These are phyloP conservation scores for Oryzias celebensis DNA, from an alignment of 2,113 vertebrate genomes.

Conservation along the genomic window DNA sequence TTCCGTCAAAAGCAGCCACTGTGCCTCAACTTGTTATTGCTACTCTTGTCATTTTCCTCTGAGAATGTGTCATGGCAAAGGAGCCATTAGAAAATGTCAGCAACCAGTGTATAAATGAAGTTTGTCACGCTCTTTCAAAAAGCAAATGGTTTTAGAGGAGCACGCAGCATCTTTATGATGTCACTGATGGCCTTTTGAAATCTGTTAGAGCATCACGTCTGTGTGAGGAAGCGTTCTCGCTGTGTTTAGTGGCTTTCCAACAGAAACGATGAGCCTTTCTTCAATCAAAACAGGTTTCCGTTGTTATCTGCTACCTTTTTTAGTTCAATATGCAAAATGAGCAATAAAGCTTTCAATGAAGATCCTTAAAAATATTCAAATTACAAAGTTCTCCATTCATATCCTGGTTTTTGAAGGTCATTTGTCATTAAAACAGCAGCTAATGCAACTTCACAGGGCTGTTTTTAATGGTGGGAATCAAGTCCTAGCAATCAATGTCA, in stretches of 20 bases:
- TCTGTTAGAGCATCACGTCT: not conserved
- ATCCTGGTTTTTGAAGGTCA: not conserved
- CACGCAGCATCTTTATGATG: not conserved
- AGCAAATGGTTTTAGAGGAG: slow-evolving; percentile 26
- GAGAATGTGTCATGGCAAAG: slow-evolving; percentile 39
- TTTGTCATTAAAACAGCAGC: not conserved
- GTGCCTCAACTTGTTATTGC: slow-evolving; percentile 30
- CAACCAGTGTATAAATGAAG: slow-evolving; percentile 28
- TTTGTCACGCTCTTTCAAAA: slow-evolving; percentile 28
- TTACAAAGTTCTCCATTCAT: not conserved
- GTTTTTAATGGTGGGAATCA: not conserved
- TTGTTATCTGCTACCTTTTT: not conserved
- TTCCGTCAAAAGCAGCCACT: not conserved
- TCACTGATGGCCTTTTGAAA: slow-evolving; percentile 17
- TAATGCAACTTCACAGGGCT: not conserved
- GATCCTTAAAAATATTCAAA: not conserved
- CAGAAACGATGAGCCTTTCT: not conserved
- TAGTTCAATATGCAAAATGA: not conserved
- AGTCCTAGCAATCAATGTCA: not conserved
- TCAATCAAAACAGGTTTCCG: not conserved
- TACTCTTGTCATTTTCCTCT: slow-evolving; percentile 28
- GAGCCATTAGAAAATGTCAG: slow-evolving; percentile 49
- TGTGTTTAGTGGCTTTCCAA: not conserved
- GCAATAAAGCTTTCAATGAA: not conserved
- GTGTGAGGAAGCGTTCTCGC: not conserved